Evolutionary conservation across 2,113 vertebrate genomes (phyloP), one percentile per base, ranked within the genome.

Genomic region (Nanorana parkeri): DNA sequence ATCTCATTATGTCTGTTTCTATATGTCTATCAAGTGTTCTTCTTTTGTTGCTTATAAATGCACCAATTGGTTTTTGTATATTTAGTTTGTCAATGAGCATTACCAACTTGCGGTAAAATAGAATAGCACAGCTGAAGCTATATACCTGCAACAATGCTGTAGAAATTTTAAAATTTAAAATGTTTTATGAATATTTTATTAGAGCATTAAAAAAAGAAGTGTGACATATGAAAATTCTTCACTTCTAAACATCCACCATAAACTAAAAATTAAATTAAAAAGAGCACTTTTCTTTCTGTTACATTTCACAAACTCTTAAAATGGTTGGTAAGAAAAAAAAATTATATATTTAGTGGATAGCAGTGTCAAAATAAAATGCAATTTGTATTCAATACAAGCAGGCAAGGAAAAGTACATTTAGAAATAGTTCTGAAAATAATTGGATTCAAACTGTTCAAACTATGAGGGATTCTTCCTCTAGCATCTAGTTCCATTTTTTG

Each of bases 331-430:
- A 47, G 68, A 21, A 24, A 52, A 51, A n/a, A 69, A 69, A 21
- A 71, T 10, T 63, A 63, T 63, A 63, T 63, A 21, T 63, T 63
- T 29, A 72, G 69, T 17, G n/a, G 29, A 60, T 36, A 29, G 5
- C 51, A 56, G 24, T 67, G 74, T 77, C 52, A 68, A 68, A 58
- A 36, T 60, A 68, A 68, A 58, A 21, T 41, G 41, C 77, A 79
- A 68, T 68, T 79, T 68, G 52, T 47, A 68, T 68, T 68, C 29
- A 68, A 17, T 41, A 60, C 11, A 41, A 68, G 65, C 28, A 55
- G 24, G n/a, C 21, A 60, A 24, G 51, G 41, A 54, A 78, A 78
- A 78, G 64, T 78, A 67, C 76, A 68, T 78, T 66, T 68, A 78
- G 26, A 17, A 78, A 29, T 52, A 80, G 55, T 58, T 47, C 41